phyloP scores from a whole-genome alignment of 2,888 invertebrate genomes.

The Vesta saturnalis region DNA sequence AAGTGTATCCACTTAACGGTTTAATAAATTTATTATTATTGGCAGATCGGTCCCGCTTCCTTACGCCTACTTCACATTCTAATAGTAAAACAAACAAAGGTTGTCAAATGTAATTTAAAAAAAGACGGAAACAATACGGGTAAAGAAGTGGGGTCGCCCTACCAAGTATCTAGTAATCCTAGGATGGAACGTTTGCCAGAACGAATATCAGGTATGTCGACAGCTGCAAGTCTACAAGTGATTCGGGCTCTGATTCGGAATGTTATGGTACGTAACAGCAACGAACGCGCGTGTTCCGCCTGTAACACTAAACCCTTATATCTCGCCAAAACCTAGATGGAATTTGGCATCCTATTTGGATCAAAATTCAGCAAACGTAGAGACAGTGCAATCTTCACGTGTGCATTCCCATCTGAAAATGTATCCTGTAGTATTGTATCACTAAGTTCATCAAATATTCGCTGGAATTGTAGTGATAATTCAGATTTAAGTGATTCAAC shows the following conservation, averaged over 20 bases:
- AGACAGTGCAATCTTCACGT: slow-evolving; percentile 42
- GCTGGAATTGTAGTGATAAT: slow-evolving; percentile 53
- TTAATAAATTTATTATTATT: slow-evolving; percentile 46
- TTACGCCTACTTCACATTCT: no score
- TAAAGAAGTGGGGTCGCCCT: no score
- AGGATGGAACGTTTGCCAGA: slow-evolving; percentile 49
- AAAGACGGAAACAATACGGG: no score
- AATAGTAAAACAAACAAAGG: no score
- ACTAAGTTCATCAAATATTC: slow-evolving; percentile 44
- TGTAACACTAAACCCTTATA: slow-evolving; percentile 46
- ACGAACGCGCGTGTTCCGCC: slow-evolving; percentile 48
- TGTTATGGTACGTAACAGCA: slow-evolving; percentile 60
- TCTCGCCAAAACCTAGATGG: slow-evolving; percentile 59
- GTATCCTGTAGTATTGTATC: slow-evolving; percentile 41
- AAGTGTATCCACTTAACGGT: slow-evolving; percentile 52
- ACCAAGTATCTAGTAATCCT: slow-evolving; percentile 53
- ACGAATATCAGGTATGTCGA: slow-evolving; percentile 64
- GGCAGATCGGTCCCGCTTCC: no score
- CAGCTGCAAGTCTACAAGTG: slow-evolving; percentile 70
- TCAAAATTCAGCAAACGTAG: slow-evolving; percentile 45
- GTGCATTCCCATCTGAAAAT: slow-evolving; percentile 42
- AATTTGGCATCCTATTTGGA: slow-evolving; percentile 63
- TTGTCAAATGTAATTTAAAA: no score
- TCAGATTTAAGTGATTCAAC: slow-evolving; percentile 65
- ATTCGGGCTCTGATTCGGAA: slow-evolving; percentile 71